These are phyloP conservation scores for Calypte anna DNA, from an alignment of 2,113 vertebrate species.

Conservation along the genomic window DNA sequence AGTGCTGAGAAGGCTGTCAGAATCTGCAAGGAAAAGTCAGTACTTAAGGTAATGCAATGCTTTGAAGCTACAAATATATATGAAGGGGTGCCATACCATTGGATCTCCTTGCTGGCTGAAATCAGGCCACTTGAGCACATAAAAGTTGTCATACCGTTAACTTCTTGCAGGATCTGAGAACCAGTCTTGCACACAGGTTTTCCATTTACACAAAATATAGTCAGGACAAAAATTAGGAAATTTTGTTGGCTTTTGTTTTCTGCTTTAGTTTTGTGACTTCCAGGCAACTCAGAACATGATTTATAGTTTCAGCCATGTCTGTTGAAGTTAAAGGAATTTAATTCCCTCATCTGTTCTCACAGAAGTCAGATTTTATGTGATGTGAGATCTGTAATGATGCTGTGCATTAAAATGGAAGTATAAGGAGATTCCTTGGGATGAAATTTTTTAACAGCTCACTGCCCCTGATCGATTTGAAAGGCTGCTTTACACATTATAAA, in stretches of 20 bases:
- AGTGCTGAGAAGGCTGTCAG: background rate
- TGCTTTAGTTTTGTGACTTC: background rate
- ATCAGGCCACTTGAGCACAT: background rate
- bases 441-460: slow-evolving; percentile 36
- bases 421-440: slow-evolving; percentile 34
- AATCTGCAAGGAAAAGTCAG: background rate
- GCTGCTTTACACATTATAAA: slow-evolving; percentile 32
- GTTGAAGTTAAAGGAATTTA: slow-evolving; percentile 42
- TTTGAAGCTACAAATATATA: background rate
- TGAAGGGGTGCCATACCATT: background rate
- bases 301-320: background rate
- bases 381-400: slow-evolving; percentile 36
- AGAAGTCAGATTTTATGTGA: slow-evolving; percentile 42
- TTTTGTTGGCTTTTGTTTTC: background rate
- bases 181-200: background rate
- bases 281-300: slow-evolving; percentile 13
- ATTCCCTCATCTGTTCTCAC: slow-evolving; percentile 1
- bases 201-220: background rate
- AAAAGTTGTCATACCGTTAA: background rate
- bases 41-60: background rate
- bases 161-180: background rate
- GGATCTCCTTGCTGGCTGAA: background rate
- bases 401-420: slow-evolving; percentile 18
- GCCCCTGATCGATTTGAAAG: slow-evolving; percentile 40
- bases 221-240: background rate